Evolutionary conservation across 37 sponge, comb jelly and placozoan genomes (phyloP), one percentile per base, ranked within the genome.

Genomic region (Halichondria panicea): DNA sequence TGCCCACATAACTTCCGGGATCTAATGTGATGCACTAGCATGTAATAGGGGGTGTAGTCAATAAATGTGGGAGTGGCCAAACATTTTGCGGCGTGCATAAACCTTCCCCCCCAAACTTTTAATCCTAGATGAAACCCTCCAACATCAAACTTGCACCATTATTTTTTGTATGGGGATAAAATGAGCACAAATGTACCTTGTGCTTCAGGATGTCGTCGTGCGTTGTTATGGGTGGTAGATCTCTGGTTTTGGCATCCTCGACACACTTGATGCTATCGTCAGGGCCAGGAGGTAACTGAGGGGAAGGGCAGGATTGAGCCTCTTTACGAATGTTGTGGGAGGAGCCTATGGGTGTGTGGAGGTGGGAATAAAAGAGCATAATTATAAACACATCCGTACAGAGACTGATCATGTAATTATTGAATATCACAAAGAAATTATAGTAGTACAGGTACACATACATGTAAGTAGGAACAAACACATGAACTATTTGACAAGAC

Each of bases 191-290:
- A 63, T 50, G 24, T 5, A 78, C 78, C 13, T 33, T 13, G 41
- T 79, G 70, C 19, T 68, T 71, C 15, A 70, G 33, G 7, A 79
- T 53, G 28, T n/a, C 28, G 4, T 42, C 56, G 42, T n/a, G 64
- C 46, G 18, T 72, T 40, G 35, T 81, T 66, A 3, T 42, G 11
- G 4, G 65, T 52, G 25, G 82, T 0, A 36, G 27, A 11, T 5
- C 43, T 37, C 82, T 61, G 30, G 22, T 30, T 15, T 72, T 72
- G 19, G 82, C 82, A 35, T 25, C 43, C 43, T 70, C 56, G 1
- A 81, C 41, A 33, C 65, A 65, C 4, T 66, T 54, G 3, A 81
- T 41, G 27, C 55, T 72, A 8, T 72, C 64, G 46, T 63, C 82
- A 36, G 38, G 55, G 25, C 43, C 42, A 0, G 15, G 1, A 2